phyloP scores from a whole-genome alignment of 2,113 vertebrate species.

The Philantomba maxwellii region DNA sequence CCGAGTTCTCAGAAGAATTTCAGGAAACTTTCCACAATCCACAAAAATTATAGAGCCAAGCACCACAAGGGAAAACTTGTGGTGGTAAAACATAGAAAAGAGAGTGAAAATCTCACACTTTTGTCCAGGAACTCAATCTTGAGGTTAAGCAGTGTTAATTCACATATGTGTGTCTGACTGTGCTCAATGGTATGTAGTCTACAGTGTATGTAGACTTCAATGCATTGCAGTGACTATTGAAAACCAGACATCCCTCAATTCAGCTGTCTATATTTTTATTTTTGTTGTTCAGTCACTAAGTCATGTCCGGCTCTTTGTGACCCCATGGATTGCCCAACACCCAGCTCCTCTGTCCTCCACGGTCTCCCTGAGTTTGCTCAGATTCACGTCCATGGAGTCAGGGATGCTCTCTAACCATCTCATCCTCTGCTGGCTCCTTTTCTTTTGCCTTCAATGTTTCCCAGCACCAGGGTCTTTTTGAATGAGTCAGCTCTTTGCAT shows the following conservation, averaged over 20 bases:
- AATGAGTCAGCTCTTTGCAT: background rate
- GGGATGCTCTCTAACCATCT: background rate
- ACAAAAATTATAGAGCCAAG: background rate
- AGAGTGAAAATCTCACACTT: background rate
- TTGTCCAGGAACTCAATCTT: background rate
- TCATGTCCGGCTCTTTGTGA: background rate
- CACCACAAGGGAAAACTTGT: background rate
- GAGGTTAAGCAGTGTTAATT: background rate
- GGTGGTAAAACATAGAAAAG: background rate
- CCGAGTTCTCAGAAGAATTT: slow-evolving; percentile 36
- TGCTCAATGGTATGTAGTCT: background rate
- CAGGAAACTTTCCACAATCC: background rate
- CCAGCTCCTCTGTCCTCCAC: background rate
- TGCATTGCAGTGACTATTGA: background rate
- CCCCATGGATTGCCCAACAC: background rate
- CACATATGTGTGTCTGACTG: background rate
- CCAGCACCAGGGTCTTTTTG: background rate
- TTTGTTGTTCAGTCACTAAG: background rate
- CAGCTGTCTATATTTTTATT: background rate
- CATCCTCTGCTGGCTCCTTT: background rate
- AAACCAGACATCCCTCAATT: background rate
- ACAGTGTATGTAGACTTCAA: background rate
- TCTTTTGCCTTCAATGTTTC: background rate
- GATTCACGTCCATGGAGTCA: background rate
- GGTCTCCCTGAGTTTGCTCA: background rate